A percentile compares a stretch with the other conserved stretches of the same genome.
These are phyloP conservation scores for Lethrus apterus DNA, from an alignment of 1,140 invertebrate species.

Conservation along the genomic window DNA sequence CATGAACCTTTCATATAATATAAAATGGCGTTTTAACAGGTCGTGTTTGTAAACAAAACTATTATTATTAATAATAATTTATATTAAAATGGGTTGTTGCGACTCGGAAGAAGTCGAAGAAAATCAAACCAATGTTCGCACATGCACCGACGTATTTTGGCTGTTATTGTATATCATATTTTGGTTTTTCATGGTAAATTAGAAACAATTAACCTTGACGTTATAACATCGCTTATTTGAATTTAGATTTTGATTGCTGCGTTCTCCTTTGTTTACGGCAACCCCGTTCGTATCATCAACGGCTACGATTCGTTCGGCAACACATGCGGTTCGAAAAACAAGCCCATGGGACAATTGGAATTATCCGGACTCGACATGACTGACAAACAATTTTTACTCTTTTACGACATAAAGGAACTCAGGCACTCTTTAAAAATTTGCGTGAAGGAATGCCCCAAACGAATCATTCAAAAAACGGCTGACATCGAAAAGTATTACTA, in stretches of 20 bases:
- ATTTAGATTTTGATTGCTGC: slow-evolving; percentile 74
- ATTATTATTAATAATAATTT: no score
- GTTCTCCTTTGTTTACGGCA: slow-evolving; percentile 84
- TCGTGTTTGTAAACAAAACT: slow-evolving; percentile 1
- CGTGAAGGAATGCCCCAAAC: slow-evolving; percentile 78
- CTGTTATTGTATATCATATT: slow-evolving; percentile 75
- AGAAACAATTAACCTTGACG: slow-evolving; percentile 24
- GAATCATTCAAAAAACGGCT: slow-evolving; percentile 51
- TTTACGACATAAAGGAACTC: slow-evolving; percentile 71
- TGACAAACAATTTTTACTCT: slow-evolving; percentile 76
- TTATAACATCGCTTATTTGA: slow-evolving; percentile 26
- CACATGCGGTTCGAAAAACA: slow-evolving; percentile 80
- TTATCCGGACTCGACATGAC: slow-evolving; percentile 74
- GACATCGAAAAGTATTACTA: slow-evolving; percentile 71
- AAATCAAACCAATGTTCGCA: slow-evolving; percentile 44
- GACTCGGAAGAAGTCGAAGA: slow-evolving; percentile 23
- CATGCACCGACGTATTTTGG: slow-evolving; percentile 82
- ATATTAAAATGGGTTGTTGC: slow-evolving; percentile 34
- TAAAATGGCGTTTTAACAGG: no score
- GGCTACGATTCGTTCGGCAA: slow-evolving; percentile 96
- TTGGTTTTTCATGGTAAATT: slow-evolving; percentile 80
- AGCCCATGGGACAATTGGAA: slow-evolving; percentile 62
- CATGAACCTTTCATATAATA: no score
- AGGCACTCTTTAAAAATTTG: slow-evolving; percentile 77
- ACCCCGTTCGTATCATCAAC: slow-evolving; percentile 79